Evolutionary conservation across 2,888 invertebrate genomes (phyloP).

Genomic region (Agonopterix alstromeriana): DNA sequence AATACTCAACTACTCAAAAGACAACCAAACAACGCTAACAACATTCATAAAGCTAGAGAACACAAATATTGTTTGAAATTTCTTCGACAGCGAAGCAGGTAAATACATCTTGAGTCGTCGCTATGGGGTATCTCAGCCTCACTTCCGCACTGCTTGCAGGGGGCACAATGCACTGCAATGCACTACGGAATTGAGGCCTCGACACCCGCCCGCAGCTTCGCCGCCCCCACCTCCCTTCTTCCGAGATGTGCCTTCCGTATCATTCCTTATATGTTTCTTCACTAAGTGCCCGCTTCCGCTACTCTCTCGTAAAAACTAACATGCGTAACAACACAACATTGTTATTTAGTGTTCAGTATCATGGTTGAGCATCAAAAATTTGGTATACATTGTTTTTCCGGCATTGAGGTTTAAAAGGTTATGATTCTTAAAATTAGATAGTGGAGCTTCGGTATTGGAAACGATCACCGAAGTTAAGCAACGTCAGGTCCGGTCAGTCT

Average conservation of each 20-base stretch:
- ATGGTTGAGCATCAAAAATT: no score
- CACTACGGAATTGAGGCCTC: conserved; percentile 96
- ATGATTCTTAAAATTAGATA: no score
- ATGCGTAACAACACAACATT: conserved; percentile 7
- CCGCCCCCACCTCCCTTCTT: conserved; percentile 24
- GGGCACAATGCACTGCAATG: conserved; percentile 92
- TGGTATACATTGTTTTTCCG: no score
- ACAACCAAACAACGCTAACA: no score
- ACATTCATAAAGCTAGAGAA: no score
- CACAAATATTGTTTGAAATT: background rate
- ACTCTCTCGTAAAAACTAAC: conserved; percentile 12
- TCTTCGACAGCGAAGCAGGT: conserved; percentile 4
- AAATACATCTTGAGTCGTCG: conserved; percentile 31
- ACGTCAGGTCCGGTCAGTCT: no score
- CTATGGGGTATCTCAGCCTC: conserved; percentile 79
- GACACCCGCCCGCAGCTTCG: conserved; percentile 57
- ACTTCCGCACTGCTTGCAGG: conserved; percentile 97
- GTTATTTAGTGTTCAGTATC: conserved; percentile 2
- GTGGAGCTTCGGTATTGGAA: no score
- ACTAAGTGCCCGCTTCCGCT: conserved; percentile 20
- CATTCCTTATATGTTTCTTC: conserved; percentile 19
- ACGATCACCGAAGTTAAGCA: no score
- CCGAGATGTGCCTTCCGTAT: conserved; percentile 12
- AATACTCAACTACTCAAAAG: no score
- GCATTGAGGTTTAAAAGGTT: no score